These are phyloP conservation scores for Urocyon cinereoargenteus DNA, from an alignment of 2,797 vertebrate genomes.

Conservation along the genomic window DNA sequence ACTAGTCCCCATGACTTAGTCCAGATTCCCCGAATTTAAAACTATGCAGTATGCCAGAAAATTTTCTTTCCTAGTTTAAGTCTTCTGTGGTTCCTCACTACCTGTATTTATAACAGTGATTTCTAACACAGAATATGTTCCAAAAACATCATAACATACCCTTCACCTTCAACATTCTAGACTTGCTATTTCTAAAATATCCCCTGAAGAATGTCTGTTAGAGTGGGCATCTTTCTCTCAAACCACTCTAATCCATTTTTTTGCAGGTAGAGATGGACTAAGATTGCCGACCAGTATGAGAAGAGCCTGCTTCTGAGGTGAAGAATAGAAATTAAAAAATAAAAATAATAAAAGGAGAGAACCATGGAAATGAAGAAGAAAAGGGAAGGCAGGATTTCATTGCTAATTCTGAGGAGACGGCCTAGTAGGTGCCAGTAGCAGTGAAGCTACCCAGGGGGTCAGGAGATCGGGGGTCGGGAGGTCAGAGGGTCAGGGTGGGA, in stretches of 20 bases:
- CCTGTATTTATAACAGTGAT: neutral
- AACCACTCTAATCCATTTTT: neutral
- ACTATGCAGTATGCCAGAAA: neutral
- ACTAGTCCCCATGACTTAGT: neutral
- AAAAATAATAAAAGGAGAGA: neutral
- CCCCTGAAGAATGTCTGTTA: neutral
- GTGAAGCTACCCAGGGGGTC: neutral
- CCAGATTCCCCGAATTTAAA: neutral
- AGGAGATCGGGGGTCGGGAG: too few relatives aligned
- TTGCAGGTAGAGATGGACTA: neutral
- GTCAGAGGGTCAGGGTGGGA: rapidly evolving
- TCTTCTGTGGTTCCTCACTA: neutral
- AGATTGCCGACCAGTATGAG: neutral
- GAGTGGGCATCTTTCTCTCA: neutral
- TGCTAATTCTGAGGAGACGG: neutral
- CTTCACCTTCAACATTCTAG: neutral
- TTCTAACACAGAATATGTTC: neutral
- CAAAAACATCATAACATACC: neutral
- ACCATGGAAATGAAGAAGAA: neutral
- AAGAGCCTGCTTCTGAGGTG: neutral
- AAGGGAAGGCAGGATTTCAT: neutral
- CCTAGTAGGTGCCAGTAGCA: neutral
- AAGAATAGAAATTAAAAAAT: neutral
- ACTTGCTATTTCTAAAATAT: neutral
- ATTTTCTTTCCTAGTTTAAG: conserved; percentile 21